phyloP scores from a whole-genome alignment of 2,797 vertebrate species.

The Erethizon dorsatum region DNA sequence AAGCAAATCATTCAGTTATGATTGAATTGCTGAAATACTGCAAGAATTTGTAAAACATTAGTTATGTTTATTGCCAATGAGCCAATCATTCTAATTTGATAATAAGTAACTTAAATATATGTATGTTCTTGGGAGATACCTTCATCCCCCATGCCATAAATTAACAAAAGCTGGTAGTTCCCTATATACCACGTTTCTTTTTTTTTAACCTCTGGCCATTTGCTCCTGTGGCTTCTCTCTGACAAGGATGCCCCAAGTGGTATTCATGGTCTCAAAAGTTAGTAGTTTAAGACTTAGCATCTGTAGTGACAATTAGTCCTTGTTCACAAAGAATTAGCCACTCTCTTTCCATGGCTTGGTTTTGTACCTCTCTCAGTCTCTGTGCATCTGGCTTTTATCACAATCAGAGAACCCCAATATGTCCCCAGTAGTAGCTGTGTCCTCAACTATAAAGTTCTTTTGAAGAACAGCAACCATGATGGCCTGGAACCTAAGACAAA shows the following conservation, averaged over 20 bases:
- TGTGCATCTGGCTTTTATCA: neutral
- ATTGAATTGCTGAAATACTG: neutral
- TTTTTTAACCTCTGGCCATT: neutral
- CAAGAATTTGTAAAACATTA: neutral
- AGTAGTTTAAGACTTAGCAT: neutral
- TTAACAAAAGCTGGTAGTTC: neutral
- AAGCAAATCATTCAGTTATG: neutral
- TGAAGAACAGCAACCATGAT: neutral
- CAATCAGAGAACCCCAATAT: neutral
- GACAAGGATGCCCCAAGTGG: too few relatives aligned
- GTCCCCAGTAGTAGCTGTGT: neutral
- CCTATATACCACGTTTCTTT: accelerated
- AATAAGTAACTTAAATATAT: neutral
- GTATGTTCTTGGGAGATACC: neutral
- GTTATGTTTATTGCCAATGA: neutral
- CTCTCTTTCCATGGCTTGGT: neutral
- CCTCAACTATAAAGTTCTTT: neutral
- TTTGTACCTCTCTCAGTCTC: neutral
- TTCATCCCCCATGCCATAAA: neutral
- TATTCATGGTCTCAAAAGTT: neutral
- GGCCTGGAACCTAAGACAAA: neutral
- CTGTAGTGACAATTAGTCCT: neutral
- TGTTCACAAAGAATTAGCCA: neutral
- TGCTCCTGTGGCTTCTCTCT: neutral
- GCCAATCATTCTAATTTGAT: neutral